Evolutionary conservation across 2,797 vertebrate species (phyloP).

Genomic region (Siniperca scherzeri): DNA sequence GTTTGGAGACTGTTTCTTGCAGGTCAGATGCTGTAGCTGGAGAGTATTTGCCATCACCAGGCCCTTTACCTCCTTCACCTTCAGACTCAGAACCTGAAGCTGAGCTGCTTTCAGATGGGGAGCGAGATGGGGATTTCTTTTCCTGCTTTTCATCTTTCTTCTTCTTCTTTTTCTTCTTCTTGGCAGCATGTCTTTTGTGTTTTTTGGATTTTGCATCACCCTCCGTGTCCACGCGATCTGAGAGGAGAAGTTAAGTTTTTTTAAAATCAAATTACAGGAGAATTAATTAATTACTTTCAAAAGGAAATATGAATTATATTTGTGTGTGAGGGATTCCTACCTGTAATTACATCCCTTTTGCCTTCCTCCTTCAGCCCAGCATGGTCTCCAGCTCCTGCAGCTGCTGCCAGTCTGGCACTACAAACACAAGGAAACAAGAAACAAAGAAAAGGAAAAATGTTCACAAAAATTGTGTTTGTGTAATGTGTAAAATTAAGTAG

Average conservation of each 20-base stretch:
- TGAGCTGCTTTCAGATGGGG: slow-evolving; percentile 85
- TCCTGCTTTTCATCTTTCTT: slow-evolving; percentile 95
- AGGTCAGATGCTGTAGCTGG: slow-evolving; percentile 61
- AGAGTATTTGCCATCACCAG: slow-evolving; percentile 65
- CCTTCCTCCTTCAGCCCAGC: slow-evolving; percentile 73
- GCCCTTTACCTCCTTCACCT: slow-evolving; percentile 77
- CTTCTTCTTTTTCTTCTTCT: slow-evolving; percentile 96
- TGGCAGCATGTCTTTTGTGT: slow-evolving; percentile 92
- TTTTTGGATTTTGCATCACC: slow-evolving; percentile 93
- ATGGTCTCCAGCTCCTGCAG: slow-evolving; percentile 67
- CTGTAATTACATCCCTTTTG: slow-evolving; percentile 78
- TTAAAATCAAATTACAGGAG: not conserved
- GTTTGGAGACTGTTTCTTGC: slow-evolving; percentile 71
- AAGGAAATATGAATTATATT: not conserved
- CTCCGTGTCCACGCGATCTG: slow-evolving; percentile 84
- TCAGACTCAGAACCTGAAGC: slow-evolving; percentile 85
- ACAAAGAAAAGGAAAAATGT: not conserved
- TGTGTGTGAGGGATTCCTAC: slow-evolving; percentile 55
- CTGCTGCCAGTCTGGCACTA: slow-evolving; percentile 83
- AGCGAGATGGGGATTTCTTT: slow-evolving; percentile 87
- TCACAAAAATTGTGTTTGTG: not conserved
- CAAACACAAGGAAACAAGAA: slow-evolving; percentile 4
- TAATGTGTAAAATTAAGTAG: not conserved
- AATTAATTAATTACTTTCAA: not conserved
- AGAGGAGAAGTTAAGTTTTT: slow-evolving; percentile 27